Percentiles rank a stretch among this genome's conserved stretches.
These are phyloP conservation scores for Tetraodon nigroviridis DNA, from an alignment of 2,113 vertebrate genomes.

Conservation along the genomic window DNA sequence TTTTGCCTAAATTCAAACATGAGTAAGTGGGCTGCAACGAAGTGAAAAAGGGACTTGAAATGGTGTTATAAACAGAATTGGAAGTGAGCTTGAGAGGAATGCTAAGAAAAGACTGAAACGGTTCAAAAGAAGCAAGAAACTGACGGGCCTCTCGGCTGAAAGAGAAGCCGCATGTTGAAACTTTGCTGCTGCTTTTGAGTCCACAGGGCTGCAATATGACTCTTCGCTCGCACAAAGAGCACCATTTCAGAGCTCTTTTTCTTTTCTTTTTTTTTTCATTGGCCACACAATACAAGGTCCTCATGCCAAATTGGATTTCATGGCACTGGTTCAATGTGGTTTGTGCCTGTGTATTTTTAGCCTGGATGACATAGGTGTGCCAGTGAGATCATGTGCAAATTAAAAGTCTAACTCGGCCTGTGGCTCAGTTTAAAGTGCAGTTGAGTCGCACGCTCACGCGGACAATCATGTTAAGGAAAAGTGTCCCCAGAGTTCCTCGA, in stretches of 20 bases:
- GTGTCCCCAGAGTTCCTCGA: constrained; percentile 32
- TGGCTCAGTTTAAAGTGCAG: constrained; percentile 27
- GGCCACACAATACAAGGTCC: constrained; percentile 46
- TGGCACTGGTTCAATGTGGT: constrained; percentile 48
- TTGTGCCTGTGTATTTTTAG: constrained; percentile 61
- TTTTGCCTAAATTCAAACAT: constrained; percentile 45
- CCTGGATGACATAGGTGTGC: constrained; percentile 44
- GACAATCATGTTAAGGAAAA: not conserved
- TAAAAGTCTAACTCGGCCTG: constrained; percentile 26
- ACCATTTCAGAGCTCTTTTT: constrained; percentile 35
- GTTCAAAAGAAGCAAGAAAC: constrained; percentile 41
- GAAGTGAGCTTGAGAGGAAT: constrained; percentile 30
- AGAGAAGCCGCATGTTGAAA: constrained; percentile 41
- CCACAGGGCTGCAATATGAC: constrained; percentile 47
- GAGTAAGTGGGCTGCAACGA: constrained; percentile 33
- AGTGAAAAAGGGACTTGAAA: constrained; percentile 23
- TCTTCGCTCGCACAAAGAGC: constrained; percentile 49
- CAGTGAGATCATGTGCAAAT: constrained; percentile 54
- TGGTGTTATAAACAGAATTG: constrained; percentile 13
- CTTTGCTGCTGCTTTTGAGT: constrained; percentile 49
- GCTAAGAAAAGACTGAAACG: constrained; percentile 21
- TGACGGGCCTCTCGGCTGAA: constrained; percentile 12
- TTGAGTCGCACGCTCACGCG: not conserved
- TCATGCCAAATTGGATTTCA: constrained; percentile 48
- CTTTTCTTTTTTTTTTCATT: constrained; percentile 20